Evolutionary conservation across 2,113 vertebrate species (phyloP).

Genomic region (Passer montanus): DNA sequence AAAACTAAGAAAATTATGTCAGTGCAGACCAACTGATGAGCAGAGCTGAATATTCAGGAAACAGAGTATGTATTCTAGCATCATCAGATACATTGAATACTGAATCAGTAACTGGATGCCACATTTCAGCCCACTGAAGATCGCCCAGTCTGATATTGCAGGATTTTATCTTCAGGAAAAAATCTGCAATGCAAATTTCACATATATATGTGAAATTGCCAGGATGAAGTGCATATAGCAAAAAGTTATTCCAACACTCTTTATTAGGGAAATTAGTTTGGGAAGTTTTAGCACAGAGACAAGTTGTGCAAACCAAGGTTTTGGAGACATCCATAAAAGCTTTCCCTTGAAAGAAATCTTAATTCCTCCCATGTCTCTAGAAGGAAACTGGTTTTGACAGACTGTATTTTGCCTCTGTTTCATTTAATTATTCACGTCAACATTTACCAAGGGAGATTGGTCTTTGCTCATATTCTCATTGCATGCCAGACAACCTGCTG

Average conservation of each 20-base stretch:
- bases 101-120: not conserved
- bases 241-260: not conserved
- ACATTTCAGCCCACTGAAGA: not conserved
- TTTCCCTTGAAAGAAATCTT: conserved; percentile 51
- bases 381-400: conserved; percentile 60
- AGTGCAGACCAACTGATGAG: not conserved
- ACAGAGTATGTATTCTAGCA: not conserved
- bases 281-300: not conserved
- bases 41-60: not conserved
- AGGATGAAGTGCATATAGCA: not conserved
- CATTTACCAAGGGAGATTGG: conserved; percentile 35
- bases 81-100: not conserved
- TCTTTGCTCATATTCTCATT: conserved; percentile 7
- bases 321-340: not conserved
- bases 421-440: conserved; percentile 69
- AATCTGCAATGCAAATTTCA: not conserved
- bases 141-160: not conserved
- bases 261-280: not conserved
- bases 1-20: not conserved
- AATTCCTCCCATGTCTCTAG: conserved; percentile 24
- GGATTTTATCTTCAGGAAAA: not conserved
- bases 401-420: conserved; percentile 57
- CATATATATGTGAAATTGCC: not conserved
- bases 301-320: conserved; percentile 17
- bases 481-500: not conserved